A percentile compares a stretch with the other conserved stretches of the same genome.
Evolutionary conservation across 2,113 vertebrate genomes (phyloP).

Genomic region (Lepus americanus): DNA sequence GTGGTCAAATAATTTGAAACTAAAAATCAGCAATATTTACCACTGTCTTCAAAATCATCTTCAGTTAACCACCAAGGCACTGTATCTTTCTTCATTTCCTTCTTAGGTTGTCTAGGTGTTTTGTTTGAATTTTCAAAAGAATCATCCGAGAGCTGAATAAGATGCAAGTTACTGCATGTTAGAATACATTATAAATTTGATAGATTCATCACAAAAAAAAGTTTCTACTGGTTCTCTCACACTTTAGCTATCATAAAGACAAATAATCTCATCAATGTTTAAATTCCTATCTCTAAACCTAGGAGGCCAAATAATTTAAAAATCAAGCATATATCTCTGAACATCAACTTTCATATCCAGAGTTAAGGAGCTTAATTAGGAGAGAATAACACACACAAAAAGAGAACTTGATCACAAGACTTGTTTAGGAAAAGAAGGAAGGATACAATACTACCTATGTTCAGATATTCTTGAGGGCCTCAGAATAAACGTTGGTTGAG

Average conservation of each 20-base stretch:
- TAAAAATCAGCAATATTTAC: conserved; percentile 82
- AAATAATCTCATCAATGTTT: background rate
- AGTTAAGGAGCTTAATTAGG: conserved; percentile 37
- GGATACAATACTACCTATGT: background rate
- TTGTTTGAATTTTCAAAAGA: conserved; percentile 90
- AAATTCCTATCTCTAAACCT: background rate
- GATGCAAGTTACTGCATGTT: conserved; percentile 10
- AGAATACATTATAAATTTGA: background rate
- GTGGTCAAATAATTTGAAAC: conserved; percentile 85
- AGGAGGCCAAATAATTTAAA: conserved; percentile 9
- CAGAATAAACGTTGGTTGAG: background rate
- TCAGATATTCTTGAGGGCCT: background rate
- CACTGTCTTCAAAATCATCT: conserved; percentile 84
- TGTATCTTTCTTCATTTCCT: conserved; percentile 83
- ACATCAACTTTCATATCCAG: background rate
- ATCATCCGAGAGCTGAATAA: conserved; percentile 95
- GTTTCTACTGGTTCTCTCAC: background rate
- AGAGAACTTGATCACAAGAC: conserved; percentile 9
- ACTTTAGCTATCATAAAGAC: background rate
- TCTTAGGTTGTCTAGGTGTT: conserved; percentile 82
- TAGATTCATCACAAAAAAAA: conserved; percentile 4
- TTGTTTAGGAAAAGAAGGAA: background rate
- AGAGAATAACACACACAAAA: conserved; percentile 6
- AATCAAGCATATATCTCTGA: background rate
- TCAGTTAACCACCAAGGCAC: conserved; percentile 91